Evolutionary conservation across 2,797 vertebrate genomes (phyloP).

Genomic region (Pyrocephalus nanus): DNA sequence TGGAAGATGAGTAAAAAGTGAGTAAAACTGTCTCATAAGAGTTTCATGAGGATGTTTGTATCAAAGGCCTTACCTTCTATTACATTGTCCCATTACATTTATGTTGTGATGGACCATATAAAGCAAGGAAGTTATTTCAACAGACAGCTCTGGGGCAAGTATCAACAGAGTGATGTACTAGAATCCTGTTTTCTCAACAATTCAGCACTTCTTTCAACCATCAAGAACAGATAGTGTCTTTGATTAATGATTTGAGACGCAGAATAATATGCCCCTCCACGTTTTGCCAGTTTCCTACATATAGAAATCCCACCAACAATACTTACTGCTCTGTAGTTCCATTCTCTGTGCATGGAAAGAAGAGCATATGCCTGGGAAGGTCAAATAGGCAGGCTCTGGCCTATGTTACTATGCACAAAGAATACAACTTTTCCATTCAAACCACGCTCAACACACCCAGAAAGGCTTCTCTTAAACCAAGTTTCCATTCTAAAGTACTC

Average conservation of each 20-base stretch:
- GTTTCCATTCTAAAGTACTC: conserved; percentile 22
- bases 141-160: neutral
- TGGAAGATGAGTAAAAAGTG: neutral
- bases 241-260: neutral
- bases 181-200: conserved; percentile 14
- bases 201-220: conserved; percentile 28
- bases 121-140: neutral
- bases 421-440: conserved; percentile 20
- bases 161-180: neutral
- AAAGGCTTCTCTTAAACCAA: neutral
- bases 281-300: neutral
- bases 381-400: neutral
- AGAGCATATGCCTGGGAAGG: neutral
- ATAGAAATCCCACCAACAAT: neutral
- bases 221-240: neutral
- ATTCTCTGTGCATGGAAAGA: neutral
- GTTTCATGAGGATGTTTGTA: neutral
- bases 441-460: neutral
- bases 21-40: neutral
- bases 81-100: neutral
- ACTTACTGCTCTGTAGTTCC: neutral
- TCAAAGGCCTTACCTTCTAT: conserved; percentile 43
- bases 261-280: neutral
- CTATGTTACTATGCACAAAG: neutral
- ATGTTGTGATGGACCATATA: neutral